Base-by-base conservation (phyloP, 2,113 vertebrate species). In the Elanoides forficatus region DNA sequence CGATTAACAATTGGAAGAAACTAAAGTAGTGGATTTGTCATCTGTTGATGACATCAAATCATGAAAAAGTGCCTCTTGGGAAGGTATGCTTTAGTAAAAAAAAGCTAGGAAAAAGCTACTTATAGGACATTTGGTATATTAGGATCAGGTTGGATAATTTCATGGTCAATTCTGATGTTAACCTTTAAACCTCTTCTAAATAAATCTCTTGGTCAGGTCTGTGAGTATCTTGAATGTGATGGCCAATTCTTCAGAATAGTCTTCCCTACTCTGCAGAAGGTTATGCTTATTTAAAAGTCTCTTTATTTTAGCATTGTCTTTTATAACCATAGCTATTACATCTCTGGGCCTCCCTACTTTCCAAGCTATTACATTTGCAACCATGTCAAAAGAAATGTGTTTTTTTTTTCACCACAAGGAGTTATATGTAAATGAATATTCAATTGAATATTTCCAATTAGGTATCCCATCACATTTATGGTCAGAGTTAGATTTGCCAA, bases 191-290 rank as follows among this genome's bases (percentile, higher is more conserved):
- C 47, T n/a, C 32, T 55, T 76, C 22, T 45, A 82, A 67, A 79
- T 67, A 62, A 81, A 62, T 78, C 15, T 45, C 21, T 74, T 45
- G 11, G 13, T 74, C 42, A 20, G 4, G 84, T 84, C 62, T 45
- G 12, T 88, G 38, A 79, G 12, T 30, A 36, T 58, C 67, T 74
- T 91, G 55, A 42, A 62, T n/a, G 19, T 17, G 55, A 53, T 66
- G 13, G 40, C 3, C 0, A 0, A 34, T 76, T 75, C 11, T 79
- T 11, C 9, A 40, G 60, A 66, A 55, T 11, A 71, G 15, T 58
- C 15, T 66, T 85, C 30, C 9, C 29, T 55, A 23, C 7, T 45
- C 29, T 59, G 6, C 50, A 62, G 27, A 92, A 71, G 50, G 3
- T 26, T 56, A 19, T 18, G 2, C 5, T 63, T 53, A 6, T 50